phyloP scores from a whole-genome alignment of 2,113 vertebrate genomes.

The Sylvilagus bachmani region DNA sequence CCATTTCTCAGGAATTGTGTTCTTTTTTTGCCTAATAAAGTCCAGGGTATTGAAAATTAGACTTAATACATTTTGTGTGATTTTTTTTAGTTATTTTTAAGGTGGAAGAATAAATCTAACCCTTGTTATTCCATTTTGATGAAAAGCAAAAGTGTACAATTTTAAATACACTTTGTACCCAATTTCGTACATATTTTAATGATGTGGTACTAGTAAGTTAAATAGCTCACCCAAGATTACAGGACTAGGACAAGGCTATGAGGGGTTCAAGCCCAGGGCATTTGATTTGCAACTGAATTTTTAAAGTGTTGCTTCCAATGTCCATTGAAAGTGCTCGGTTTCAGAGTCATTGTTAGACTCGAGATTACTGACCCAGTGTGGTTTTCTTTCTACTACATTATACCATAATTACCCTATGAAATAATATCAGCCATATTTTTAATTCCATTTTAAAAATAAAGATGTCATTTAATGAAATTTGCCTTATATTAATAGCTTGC shows the following conservation, averaged over 20 bases:
- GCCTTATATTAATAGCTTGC: neutral
- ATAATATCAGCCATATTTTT: neutral
- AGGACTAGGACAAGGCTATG: neutral
- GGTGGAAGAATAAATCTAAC: rapidly evolving
- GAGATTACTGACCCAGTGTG: neutral
- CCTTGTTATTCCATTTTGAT: neutral
- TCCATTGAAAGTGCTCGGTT: neutral
- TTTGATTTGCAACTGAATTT: neutral
- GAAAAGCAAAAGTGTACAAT: neutral
- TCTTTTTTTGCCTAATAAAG: neutral
- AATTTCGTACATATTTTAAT: neutral
- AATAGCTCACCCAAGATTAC: neutral
- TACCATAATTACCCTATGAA: neutral
- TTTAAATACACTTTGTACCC: neutral
- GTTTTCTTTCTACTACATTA: neutral
- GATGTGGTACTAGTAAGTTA: neutral
- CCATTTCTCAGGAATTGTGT: neutral
- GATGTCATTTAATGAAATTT: neutral
- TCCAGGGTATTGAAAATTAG: neutral
- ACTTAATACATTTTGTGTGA: neutral
- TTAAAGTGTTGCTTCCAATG: constrained; percentile 14
- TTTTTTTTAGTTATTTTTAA: neutral
- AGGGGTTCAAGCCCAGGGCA: neutral
- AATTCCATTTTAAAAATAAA: neutral
- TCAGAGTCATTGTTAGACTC: constrained; percentile 32